Conservation (phyloP, 2,888 invertebrate genomes). For the Lepeophtheirus nordmannii region DNA sequence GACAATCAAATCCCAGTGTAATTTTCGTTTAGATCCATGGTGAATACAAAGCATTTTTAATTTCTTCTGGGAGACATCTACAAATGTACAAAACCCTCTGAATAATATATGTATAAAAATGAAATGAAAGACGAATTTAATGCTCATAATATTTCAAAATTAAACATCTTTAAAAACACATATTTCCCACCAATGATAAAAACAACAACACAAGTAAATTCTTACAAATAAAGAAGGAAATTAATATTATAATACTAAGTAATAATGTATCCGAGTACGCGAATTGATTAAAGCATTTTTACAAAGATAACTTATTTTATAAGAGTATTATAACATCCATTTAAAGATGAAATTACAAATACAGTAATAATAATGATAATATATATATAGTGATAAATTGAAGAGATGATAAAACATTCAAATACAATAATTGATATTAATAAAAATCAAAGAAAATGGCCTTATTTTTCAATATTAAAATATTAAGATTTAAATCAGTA, state of each 20-base stretch:
- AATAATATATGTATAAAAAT: no score
- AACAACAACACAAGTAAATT: neutral
- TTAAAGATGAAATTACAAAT: no score
- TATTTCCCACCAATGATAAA: slow-evolving; percentile 4
- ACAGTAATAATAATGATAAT: neutral
- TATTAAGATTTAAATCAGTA: slow-evolving; percentile 1
- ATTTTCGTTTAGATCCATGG: no score
- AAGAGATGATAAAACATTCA: neutral
- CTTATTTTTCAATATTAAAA: neutral
- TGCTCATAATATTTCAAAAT: slow-evolving; percentile 6
- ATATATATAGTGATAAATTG: neutral
- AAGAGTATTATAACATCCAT: no score
- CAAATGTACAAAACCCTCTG: no score
- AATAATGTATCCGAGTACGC: slow-evolving; percentile 6
- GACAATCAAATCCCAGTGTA: no score
- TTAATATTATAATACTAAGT: neutral
- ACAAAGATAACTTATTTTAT: neutral
- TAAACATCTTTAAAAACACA: neutral
- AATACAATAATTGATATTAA: neutral
- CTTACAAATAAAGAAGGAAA: neutral
- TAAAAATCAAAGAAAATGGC: neutral
- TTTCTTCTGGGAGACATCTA: no score
- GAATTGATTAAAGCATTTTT: neutral
- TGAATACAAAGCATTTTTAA: no score
- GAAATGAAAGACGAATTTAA: slow-evolving; percentile 35